phyloP scores from a whole-genome alignment of 1,140 invertebrate genomes.

The Dendrolimus kikuchii region DNA sequence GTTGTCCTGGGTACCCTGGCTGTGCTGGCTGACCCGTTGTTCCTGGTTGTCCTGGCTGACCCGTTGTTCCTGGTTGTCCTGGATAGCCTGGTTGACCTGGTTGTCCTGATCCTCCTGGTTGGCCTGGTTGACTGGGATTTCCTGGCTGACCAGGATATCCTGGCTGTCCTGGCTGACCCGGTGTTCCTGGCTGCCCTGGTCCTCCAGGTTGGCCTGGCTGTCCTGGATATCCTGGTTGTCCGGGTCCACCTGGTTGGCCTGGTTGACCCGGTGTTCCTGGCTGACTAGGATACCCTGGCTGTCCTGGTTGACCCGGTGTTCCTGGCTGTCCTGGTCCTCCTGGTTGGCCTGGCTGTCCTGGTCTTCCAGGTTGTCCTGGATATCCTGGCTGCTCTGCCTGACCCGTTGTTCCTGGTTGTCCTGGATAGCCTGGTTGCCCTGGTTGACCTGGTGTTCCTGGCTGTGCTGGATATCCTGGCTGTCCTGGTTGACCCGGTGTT shows the following conservation, averaged over 20 bases:
- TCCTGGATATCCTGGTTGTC: background rate
- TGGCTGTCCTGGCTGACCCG: constrained; percentile 1
- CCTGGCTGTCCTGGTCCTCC: background rate
- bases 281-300: background rate
- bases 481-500: constrained; percentile 8
- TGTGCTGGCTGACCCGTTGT: constrained; percentile 2
- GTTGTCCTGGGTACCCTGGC: constrained; percentile 6
- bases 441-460: background rate
- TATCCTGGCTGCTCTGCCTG: constrained; percentile 10
- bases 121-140: constrained; percentile 8
- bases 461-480: constrained; percentile 18
- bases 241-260: constrained; percentile 11
- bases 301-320: background rate
- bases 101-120: constrained; percentile 5
- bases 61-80: constrained; percentile 1
- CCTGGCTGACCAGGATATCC: constrained; percentile 6
- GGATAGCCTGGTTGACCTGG: constrained; percentile 9
- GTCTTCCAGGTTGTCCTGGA: constrained; percentile 9
- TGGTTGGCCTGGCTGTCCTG: constrained; percentile 1
- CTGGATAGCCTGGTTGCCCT: background rate
- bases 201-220: constrained; percentile 7
- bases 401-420: constrained; percentile 1
- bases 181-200: constrained; percentile 5
- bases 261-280: constrained; percentile 9
- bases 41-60: constrained; percentile 5